These are phyloP conservation scores for Bryconaethiops microstoma DNA, from an alignment of 2,797 vertebrate species.

Conservation along the genomic window DNA sequence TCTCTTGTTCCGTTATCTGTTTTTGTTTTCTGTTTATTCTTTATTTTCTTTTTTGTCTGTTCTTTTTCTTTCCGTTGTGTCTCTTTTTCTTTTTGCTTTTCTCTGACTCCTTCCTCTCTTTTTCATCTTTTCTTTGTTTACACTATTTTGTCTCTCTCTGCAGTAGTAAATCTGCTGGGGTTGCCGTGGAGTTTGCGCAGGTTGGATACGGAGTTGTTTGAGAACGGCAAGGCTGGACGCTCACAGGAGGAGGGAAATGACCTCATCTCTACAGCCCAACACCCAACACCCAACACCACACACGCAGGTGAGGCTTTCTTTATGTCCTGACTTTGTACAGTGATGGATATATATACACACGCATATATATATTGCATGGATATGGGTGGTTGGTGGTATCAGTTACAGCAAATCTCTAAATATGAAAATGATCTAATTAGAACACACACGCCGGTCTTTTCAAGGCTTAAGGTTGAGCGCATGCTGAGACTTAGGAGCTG, in stretches of 20 bases:
- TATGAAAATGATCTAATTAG: conserved; percentile 14
- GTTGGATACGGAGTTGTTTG: conserved; percentile 84
- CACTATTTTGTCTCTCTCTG: conserved; percentile 44
- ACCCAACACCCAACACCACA: conserved; percentile 81
- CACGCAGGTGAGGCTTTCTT: conserved; percentile 78
- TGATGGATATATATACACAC: no score
- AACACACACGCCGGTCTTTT: not conserved
- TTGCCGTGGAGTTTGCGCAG: conserved; percentile 88
- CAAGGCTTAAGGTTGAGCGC: not conserved
- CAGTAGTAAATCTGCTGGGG: conserved; percentile 89
- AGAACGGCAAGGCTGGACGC: conserved; percentile 85
- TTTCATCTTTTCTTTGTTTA: not conserved
- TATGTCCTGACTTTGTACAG: no score
- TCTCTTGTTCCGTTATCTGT: not conserved
- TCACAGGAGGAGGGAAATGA: conserved; percentile 71
- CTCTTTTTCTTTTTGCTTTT: not conserved
- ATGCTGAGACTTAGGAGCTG: conserved; percentile 9
- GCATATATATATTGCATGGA: no score
- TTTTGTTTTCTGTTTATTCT: not conserved
- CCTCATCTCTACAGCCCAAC: conserved; percentile 80
- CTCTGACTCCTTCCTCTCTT: conserved; percentile 27
- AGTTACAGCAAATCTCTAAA: not conserved
- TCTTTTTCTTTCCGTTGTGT: not conserved
- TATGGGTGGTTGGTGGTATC: no score
- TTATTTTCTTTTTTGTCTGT: no score